phyloP scores from a whole-genome alignment of 2,113 vertebrate genomes.

The Bujurquina vittata region DNA sequence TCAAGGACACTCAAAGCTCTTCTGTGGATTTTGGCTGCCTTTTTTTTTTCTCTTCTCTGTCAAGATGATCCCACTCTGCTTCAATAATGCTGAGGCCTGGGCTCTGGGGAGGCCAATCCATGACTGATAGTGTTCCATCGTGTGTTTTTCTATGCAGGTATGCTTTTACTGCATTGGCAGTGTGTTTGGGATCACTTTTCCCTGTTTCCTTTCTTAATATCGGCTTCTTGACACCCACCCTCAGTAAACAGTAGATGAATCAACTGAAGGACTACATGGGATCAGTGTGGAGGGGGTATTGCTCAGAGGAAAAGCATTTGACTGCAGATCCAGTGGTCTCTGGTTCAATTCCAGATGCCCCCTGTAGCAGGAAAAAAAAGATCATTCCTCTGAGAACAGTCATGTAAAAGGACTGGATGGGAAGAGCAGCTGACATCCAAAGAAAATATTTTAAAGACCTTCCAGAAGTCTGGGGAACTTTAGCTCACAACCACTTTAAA shows the following conservation, averaged over 20 bases:
- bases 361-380: constrained; percentile 49
- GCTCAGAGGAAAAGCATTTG: constrained; percentile 91
- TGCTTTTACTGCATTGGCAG: background rate
- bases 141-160: background rate
- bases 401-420: fast-evolving
- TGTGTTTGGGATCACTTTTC: fast-evolving
- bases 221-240: fast-evolving
- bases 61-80: background rate
- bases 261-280: fast-evolving
- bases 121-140: background rate
- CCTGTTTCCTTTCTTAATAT: background rate
- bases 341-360: constrained; percentile 87
- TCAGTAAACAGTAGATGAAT: background rate
- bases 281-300: constrained; percentile 73
- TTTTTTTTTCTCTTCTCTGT: background rate
- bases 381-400: background rate
- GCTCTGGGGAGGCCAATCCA: background rate
- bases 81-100: background rate
- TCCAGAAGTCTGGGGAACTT: background rate
- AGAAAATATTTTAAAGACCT: background rate
- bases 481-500: background rate
- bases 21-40: background rate
- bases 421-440: background rate
- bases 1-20: background rate
- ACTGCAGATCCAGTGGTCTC: constrained; percentile 87